phyloP scores from a whole-genome alignment of 2,113 vertebrate genomes.

The Thalassoma bifasciatum region DNA sequence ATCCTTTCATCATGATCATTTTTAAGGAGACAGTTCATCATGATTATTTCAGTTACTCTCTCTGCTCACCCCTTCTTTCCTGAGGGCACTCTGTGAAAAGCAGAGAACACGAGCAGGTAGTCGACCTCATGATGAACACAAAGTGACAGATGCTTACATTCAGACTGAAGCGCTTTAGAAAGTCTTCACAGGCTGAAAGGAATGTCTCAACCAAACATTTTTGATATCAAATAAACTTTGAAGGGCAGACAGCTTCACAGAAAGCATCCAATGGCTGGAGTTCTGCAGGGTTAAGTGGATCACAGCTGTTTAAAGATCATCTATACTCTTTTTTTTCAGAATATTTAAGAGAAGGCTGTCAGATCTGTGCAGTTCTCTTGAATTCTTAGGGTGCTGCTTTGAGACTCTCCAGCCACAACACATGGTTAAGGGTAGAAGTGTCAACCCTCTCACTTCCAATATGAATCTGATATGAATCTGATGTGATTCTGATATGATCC shows the following conservation, averaged over 20 bases:
- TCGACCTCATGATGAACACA: slow-evolving; percentile 7
- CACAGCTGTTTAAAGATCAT: background rate
- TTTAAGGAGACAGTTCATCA: slow-evolving; percentile 31
- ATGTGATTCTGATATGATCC: no score
- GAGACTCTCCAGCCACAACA: no score
- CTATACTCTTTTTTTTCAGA: no score
- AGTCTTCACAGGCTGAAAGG: background rate
- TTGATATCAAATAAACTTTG: background rate
- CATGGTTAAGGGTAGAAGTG: no score
- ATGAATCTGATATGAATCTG: no score
- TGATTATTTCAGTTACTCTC: slow-evolving; percentile 53
- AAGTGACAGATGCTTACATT: slow-evolving; percentile 32
- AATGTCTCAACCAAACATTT: background rate
- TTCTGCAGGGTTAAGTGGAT: background rate
- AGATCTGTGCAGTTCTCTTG: no score
- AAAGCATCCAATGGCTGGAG: background rate
- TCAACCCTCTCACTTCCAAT: no score
- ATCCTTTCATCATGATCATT: slow-evolving; percentile 10
- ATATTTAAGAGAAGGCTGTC: no score
- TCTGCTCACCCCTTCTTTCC: slow-evolving; percentile 17
- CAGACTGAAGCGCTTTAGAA: slow-evolving; percentile 2
- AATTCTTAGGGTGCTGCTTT: no score
- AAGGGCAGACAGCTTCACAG: background rate
- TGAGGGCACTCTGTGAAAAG: background rate
- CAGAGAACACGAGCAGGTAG: slow-evolving; percentile 3